Conservation (phyloP, 2,797 vertebrate species). For the Aeoliscus strigatus region DNA sequence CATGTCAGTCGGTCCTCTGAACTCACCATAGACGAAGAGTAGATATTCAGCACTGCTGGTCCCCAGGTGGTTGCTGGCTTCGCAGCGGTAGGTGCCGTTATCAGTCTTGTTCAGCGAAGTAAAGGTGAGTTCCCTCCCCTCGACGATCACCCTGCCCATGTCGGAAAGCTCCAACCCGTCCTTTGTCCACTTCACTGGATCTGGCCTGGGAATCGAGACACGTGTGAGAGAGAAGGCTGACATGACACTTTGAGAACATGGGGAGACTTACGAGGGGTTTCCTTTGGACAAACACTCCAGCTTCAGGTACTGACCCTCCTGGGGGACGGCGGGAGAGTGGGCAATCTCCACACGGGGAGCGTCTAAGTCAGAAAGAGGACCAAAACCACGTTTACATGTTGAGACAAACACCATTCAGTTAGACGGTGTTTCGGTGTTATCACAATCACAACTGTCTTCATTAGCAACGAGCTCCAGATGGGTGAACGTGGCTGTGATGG, state of each 20-base stretch:
- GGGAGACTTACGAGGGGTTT: slow-evolving; percentile 94
- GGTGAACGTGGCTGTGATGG: no score
- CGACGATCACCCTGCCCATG: slow-evolving; percentile 91
- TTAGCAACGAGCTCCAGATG: no score
- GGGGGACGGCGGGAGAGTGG: slow-evolving; percentile 83
- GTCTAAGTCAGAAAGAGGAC: slow-evolving; percentile 69
- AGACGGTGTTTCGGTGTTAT: no score
- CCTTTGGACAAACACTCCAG: slow-evolving; percentile 96
- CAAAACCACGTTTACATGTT: no score
- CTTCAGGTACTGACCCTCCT: slow-evolving; percentile 93
- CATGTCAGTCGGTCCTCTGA: slow-evolving; percentile 3
- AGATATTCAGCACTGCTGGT: slow-evolving; percentile 91
- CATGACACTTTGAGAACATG: slow-evolving; percentile 1
- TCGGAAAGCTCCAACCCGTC: slow-evolving; percentile 93
- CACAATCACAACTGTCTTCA: no score
- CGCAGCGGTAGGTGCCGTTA: slow-evolving; percentile 97
- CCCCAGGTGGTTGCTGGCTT: slow-evolving; percentile 94
- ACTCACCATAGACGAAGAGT: slow-evolving; percentile 97
- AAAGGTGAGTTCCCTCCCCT: slow-evolving; percentile 94
- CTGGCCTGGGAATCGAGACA: slow-evolving; percentile 77
- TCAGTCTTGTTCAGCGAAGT: slow-evolving; percentile 97
- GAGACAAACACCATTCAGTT: no score
- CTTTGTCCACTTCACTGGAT: slow-evolving; percentile 96
- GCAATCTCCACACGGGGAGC: slow-evolving; percentile 92
- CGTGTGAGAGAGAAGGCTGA: slow-evolving; percentile 11